Evolutionary conservation across 2,113 vertebrate genomes (phyloP), one percentile per base, ranked within the genome.

Genomic region (Odobenus rosmarus): DNA sequence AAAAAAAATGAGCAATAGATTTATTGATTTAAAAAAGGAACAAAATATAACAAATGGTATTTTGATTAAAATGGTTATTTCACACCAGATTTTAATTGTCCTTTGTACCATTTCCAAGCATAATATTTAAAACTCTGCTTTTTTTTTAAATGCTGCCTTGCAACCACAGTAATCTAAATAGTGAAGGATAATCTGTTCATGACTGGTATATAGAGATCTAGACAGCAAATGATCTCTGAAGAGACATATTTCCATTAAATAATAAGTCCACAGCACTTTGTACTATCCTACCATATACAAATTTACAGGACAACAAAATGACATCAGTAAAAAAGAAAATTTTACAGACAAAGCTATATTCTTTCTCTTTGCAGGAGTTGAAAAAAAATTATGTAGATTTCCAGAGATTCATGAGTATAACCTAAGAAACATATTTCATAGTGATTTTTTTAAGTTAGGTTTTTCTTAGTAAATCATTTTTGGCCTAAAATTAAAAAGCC

Each of bases 191-290:
- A 69, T 46, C 86, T 98, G 67, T 89, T 97, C 95, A 7, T 93
- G 71, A 71, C 15, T 88, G 53, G 62, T 46, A 98, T 89, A 93
- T 0, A 94, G 76, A 91, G 93, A 77, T 93, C 77, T 90, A 67
- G 77, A 94, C 90, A 97, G 49, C 67, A 97, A 97, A 77, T 95
- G 88, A 98, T 97, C 88, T 95, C 92, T 98, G 86, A 98, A 98
- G 98, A 59, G 81, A 90, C 79, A 36, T 4, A 80, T 16, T 97
- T 97, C 71, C 80, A 89, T 1, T 92, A 90, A 97, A 92, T 42
- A 97, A 61, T 7, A 7, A 87, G 36, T 92, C 53, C 76, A 88
- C 1, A 67, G 42, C 18, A 93, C 11, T 61, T 59, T 93, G 42
- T 96, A 94, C 33, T 76, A 67, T 31, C 42, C 28, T 39, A 92